Conservation (phyloP, 2,888 invertebrate genomes). For the Idaea straminata region DNA sequence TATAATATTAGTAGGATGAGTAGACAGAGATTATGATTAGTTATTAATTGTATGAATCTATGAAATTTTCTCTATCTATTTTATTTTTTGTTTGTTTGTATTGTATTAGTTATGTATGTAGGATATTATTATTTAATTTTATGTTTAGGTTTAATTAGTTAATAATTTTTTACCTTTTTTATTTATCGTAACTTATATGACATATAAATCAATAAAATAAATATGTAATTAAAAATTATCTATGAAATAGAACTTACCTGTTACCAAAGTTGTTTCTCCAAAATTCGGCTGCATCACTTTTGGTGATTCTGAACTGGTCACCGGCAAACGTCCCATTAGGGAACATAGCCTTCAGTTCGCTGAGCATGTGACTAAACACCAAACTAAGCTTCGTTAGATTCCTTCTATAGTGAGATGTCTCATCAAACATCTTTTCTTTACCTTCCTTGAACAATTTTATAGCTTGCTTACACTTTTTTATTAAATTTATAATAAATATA, state of each 20-base stretch:
- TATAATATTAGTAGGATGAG: no score
- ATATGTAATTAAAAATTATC: no score
- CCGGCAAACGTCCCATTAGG: constrained; percentile 97
- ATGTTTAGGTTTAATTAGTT: no score
- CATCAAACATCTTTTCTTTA: constrained; percentile 99
- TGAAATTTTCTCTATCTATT: no score
- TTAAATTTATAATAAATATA: constrained; percentile 98
- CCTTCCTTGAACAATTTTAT: constrained; percentile 99
- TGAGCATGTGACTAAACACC: constrained; percentile 99
- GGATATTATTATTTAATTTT: no score
- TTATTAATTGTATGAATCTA: no score
- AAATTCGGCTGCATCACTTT: constrained; percentile 99
- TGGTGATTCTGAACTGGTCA: constrained; percentile 98
- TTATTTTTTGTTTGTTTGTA: no score
- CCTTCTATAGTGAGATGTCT: constrained; percentile 92
- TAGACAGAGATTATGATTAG: no score
- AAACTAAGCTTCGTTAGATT: constrained; percentile 98
- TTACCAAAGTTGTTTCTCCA: constrained; percentile 98
- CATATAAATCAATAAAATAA: no score
- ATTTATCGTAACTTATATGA: no score
- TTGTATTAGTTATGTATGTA: no score
- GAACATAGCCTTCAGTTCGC: constrained; percentile 98
- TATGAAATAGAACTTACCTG: constrained; percentile 83
- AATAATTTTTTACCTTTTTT: no score
- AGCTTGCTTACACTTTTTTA: constrained; percentile 99